Evolutionary conservation across 2,888 invertebrate genomes (phyloP).

Genomic region (Dichetophora obliterata): DNA sequence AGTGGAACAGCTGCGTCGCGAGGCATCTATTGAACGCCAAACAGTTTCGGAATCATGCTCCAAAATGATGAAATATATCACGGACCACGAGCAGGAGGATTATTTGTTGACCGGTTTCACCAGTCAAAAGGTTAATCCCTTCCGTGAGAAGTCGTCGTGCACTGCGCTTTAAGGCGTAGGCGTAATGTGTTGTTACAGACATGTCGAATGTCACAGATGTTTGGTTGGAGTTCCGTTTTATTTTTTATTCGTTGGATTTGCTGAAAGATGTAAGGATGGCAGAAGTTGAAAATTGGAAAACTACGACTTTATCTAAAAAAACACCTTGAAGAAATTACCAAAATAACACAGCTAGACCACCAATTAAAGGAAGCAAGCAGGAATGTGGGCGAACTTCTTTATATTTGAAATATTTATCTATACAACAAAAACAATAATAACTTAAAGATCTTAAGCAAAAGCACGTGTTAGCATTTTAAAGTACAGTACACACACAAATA

Average conservation of each 20-base stretch:
- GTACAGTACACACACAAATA: background rate
- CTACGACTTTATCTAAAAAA: conserved; percentile 18
- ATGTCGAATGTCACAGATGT: background rate
- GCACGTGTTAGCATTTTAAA: conserved; percentile 32
- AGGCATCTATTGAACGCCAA: conserved; percentile 90
- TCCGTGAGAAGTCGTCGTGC: conserved; percentile 94
- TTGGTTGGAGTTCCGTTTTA: conserved; percentile 24
- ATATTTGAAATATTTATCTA: conserved; percentile 3
- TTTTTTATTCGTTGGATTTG: background rate
- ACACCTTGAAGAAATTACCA: background rate
- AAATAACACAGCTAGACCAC: conserved; percentile 20
- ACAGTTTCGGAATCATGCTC: conserved; percentile 92
- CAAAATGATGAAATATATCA: conserved; percentile 92
- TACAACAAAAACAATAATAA: conserved; percentile 5
- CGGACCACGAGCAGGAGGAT: conserved; percentile 94
- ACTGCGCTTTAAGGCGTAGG: conserved; percentile 77
- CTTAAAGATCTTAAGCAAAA: conserved; percentile 15
- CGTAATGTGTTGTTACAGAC: background rate
- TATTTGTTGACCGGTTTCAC: conserved; percentile 94
- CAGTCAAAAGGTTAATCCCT: conserved; percentile 96
- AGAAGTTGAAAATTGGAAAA: conserved; percentile 2
- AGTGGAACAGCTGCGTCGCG: conserved; percentile 92
- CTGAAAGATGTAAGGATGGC: background rate
- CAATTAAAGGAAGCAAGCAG: conserved; percentile 8
- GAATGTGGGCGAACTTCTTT: background rate